Evolutionary conservation across 2,113 vertebrate species (phyloP), one percentile per base, ranked within the genome.

Genomic region (Lamprologus sp.): DNA sequence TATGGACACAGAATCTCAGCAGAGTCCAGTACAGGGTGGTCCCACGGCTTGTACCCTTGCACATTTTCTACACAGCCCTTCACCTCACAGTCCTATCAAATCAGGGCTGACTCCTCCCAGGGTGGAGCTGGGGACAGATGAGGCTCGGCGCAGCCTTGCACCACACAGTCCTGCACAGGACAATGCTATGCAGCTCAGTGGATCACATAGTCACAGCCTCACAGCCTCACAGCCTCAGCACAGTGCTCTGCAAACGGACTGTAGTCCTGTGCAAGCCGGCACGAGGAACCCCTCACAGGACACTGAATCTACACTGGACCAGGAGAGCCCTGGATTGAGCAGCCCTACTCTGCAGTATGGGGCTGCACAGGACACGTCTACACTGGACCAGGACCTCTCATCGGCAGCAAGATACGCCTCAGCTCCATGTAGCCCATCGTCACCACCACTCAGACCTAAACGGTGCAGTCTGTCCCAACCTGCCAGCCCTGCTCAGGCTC

Each of bases 341-440:
- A 84, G 28, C 63, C 54, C 79, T 79, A 35, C 63, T 86, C 45
- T 82, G 54, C 80, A 12, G 7, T 40, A 23, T 79, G 40, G 37
- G 40, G 47, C 79, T 85, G 35, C 68, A 79, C 37, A 79, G 80
- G 68, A 88, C 19, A 58, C 88, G 40, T 93, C 84, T 85, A 90
- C 88, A 92, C 92, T 90, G 89, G 88, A 94, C 56, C 84, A 79
- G 79, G 85, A 88, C 6, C 19, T 54, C 21, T 84, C 60, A 13
- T 35, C 45, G 12, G 17, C 35, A 81, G 79, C 51, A 70, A 53
- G 33, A 73, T 53, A 63, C 1, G 12, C 45, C 53, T 94, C 93
- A 75, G 94, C 92, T 85, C 92, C 95, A 82, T 94, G 94, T 92
- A 95, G 93, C 90, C 93, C 93, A 17, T 88, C 83, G 35, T 77